Percentiles rank a stretch among this genome's conserved stretches.
Evolutionary conservation across 2,113 vertebrate species (phyloP).

Genomic region (Thryonomys swinderianus): DNA sequence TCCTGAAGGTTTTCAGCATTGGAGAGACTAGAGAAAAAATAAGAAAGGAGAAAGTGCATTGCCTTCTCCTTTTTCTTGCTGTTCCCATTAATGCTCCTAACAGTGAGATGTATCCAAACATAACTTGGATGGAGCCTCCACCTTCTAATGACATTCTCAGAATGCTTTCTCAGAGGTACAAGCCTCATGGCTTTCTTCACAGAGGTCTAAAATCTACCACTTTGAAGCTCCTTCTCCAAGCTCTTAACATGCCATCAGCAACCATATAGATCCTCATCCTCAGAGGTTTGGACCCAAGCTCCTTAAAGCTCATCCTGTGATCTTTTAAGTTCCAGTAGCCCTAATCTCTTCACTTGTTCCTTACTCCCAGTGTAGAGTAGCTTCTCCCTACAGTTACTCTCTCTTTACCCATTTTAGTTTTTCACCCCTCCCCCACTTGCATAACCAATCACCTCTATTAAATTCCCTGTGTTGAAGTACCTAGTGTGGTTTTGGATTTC

Average conservation of each 20-base stretch:
- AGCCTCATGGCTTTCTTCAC: neutral
- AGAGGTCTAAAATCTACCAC: neutral
- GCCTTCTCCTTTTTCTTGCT: neutral
- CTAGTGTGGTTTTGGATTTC: neutral
- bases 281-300: neutral
- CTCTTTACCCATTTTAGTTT: neutral
- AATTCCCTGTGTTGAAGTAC: neutral
- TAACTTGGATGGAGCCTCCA: neutral
- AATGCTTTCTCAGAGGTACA: neutral
- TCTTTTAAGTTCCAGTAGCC: neutral
- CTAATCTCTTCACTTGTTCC: neutral
- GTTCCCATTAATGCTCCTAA: fast-evolving
- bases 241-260: neutral
- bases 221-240: neutral
- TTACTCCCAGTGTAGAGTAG: fast-evolving
- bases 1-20: neutral
- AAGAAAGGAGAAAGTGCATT: neutral
- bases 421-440: neutral
- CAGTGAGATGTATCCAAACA: neutral
- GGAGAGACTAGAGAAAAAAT: neutral
- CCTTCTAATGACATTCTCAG: neutral
- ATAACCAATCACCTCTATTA: neutral
- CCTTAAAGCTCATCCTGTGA: neutral
- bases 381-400: neutral
- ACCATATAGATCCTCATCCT: neutral